Evolutionary conservation across 2,113 vertebrate species (phyloP), one percentile per base, ranked within the genome.

Genomic region (Oxygymnocypris stewartii): DNA sequence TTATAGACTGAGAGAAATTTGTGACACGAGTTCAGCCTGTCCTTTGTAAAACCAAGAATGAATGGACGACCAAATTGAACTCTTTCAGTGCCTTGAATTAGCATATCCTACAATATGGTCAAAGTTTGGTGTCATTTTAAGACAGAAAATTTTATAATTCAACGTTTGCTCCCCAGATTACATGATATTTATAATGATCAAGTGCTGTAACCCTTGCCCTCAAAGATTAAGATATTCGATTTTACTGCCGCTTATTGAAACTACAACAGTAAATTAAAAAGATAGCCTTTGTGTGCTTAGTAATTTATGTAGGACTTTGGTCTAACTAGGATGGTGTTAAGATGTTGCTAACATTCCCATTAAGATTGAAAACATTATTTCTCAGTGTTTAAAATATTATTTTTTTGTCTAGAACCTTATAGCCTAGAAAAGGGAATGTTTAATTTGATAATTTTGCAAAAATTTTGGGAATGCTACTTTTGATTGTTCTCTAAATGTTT

Each of bases 261-360:
- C 81, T 74, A 42, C 12, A 37, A 74, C 35, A 59, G 49, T 84
- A 59, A 75, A 84, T 84, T 49, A 74, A 12, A 35, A 35, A 54
- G 44, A 74, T 10, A 71, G n/a, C 47, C 35, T 82, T 82, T 71
- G 44, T 82, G 49, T 25, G 69, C 69, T 59, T 74, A 10, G 69
- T 74, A 37, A 74, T 28, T 74, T 11, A 59, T 74, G 37, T 74
- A 35, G 51, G 82, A 84, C 82, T 74, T 75, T 84, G 82, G 31
- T 84, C 82, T 82, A 23, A 14, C 61, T 67, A 3, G 59, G 40
- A 31, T 82, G 80, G 31, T 54, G 65, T 28, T 80, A 51, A 78
- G 13, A 16, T 54, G 75, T 78, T 54, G 44, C 47, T 11, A 31
- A 31, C 51, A 40, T 47, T 75, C 42, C 11, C 73, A 23, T 73